Conservation (phyloP, 2,113 vertebrate genomes). For the Seriola rivoliana region DNA sequence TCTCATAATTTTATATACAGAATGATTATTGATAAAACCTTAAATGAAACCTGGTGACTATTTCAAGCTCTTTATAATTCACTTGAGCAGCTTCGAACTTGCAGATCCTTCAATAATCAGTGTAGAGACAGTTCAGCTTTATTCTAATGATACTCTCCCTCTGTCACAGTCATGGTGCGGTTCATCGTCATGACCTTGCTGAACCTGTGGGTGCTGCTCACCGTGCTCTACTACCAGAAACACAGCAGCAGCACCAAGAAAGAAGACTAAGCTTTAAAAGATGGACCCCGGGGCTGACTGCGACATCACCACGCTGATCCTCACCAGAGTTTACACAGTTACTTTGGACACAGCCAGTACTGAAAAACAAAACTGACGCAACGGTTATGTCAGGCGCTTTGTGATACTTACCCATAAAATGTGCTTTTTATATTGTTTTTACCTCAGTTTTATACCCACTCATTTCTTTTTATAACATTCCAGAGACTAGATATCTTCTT, state of each 20-base stretch:
- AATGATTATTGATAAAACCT: neutral
- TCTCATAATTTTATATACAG: no score
- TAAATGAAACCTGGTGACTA: neutral
- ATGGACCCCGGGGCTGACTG: neutral
- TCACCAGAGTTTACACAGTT: neutral
- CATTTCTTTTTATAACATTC: conserved; percentile 48
- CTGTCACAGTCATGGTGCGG: conserved; percentile 88
- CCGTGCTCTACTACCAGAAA: conserved; percentile 88
- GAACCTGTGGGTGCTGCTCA: conserved; percentile 91
- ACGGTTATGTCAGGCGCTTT: conserved; percentile 13
- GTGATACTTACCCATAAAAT: conserved; percentile 17
- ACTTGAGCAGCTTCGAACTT: neutral
- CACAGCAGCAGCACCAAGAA: conserved; percentile 82
- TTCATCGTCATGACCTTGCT: conserved; percentile 89
- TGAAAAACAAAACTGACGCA: conserved; percentile 2
- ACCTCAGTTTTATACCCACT: conserved; percentile 30
- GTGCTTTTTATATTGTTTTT: conserved; percentile 45
- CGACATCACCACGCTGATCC: neutral
- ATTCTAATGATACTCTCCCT: neutral
- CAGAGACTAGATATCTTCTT: neutral
- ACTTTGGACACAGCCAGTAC: neutral
- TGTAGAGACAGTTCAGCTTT: neutral
- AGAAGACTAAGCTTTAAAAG: conserved; percentile 66
- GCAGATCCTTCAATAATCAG: neutral
- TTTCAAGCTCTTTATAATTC: neutral